Evolutionary conservation across 2,888 invertebrate species (phyloP).

Genomic region (Trilocha varians): DNA sequence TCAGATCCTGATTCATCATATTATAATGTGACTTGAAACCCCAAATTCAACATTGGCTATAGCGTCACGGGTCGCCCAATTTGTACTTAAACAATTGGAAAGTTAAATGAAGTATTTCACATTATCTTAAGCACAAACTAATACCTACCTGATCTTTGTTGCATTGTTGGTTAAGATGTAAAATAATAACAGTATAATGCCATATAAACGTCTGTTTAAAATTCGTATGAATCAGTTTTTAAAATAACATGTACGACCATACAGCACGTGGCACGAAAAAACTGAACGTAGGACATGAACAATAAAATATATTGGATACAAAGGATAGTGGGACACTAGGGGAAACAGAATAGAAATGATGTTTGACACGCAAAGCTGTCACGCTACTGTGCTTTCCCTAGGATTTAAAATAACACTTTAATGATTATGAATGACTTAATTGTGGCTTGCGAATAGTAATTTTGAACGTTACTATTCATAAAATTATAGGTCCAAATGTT

Average conservation of each 20-base stretch:
- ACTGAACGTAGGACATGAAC: conserved; percentile 26
- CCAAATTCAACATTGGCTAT: too few relatives aligned
- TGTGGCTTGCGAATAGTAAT: conserved; percentile 10
- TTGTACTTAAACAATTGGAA: too few relatives aligned
- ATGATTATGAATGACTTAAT: conserved; percentile 40
- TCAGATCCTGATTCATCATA: too few relatives aligned
- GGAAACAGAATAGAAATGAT: conserved; percentile 32
- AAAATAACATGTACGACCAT: background rate
- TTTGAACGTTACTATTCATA: background rate
- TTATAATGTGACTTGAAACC: too few relatives aligned
- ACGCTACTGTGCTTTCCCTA: conserved; percentile 50
- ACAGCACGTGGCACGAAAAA: conserved; percentile 19
- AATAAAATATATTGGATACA: conserved; percentile 40
- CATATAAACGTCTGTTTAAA: too few relatives aligned
- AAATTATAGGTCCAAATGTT: background rate
- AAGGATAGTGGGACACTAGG: conserved; percentile 43
- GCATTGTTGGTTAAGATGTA: too few relatives aligned
- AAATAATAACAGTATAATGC: too few relatives aligned
- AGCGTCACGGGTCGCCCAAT: too few relatives aligned
- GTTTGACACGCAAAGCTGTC: conserved; percentile 55
- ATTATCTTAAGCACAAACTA: too few relatives aligned
- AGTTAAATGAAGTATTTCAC: too few relatives aligned
- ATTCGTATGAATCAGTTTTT: too few relatives aligned
- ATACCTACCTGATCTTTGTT: too few relatives aligned
- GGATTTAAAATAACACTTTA: conserved; percentile 32